These are phyloP conservation scores for Pegea sp. DNA, from an alignment of 23 tunicate genomes.

Conservation along the genomic window DNA sequence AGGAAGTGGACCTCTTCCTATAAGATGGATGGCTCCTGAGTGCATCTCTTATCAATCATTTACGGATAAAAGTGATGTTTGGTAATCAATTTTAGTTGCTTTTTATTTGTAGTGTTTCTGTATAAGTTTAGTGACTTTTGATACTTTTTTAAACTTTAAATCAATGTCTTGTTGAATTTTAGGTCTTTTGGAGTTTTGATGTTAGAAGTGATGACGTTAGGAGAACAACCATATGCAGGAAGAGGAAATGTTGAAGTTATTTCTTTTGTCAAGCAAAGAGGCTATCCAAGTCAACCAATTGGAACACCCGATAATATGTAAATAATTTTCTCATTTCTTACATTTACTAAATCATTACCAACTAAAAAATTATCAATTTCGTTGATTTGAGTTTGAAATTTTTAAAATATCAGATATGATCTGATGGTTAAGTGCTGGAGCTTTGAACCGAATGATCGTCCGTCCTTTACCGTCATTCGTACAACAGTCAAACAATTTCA, in stretches of 20 bases:
- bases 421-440: constrained; percentile 51
- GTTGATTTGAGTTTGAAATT: no score
- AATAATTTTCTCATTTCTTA: constrained; percentile 3
- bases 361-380: no score
- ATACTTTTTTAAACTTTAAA: no score
- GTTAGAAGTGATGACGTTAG: constrained; percentile 61
- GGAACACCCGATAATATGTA: constrained; percentile 33
- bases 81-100: no score
- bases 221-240: constrained; percentile 31
- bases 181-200: constrained; percentile 63
- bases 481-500: not conserved
- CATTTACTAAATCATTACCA: no score
- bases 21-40: constrained; percentile 89
- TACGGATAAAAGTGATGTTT: constrained; percentile 59
- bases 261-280: constrained; percentile 23
- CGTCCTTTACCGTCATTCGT: constrained; percentile 9
- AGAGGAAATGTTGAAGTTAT: constrained; percentile 17
- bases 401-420: constrained; percentile 9
- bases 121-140: no score
- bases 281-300: constrained; percentile 22
- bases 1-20: constrained; percentile 43
- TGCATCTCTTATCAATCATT: constrained; percentile 12
- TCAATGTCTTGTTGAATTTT: no score
- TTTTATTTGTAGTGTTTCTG: no score
- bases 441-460: constrained; percentile 17